Evolutionary conservation across 2,888 invertebrate genomes (phyloP).

Genomic region (Ptycholaimellus sp.): DNA sequence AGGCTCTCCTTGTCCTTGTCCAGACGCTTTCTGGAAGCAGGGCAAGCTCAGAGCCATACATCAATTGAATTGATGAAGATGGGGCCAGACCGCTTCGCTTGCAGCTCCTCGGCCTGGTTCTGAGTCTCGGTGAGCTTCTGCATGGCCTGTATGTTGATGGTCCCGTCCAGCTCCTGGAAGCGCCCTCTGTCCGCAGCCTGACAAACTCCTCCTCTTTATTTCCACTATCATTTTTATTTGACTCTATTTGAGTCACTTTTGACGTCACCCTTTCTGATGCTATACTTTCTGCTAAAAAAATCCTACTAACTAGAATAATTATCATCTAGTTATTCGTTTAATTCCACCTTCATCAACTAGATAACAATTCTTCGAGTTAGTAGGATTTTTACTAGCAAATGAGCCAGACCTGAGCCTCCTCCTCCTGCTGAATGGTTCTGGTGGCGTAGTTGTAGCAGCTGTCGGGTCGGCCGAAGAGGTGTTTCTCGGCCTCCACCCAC

Average conservation of each 20-base stretch:
- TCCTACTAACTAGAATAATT: no score
- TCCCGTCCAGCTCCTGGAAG: slow-evolving; percentile 29
- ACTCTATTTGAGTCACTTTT: slow-evolving; percentile 45
- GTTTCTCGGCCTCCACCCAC: slow-evolving; percentile 53
- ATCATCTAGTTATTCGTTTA: no score
- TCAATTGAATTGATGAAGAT: no score
- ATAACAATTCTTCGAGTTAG: no score
- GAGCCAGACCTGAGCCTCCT: slow-evolving; percentile 7
- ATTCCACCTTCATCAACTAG: no score
- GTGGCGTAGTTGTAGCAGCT: slow-evolving; percentile 29
- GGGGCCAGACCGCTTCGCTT: slow-evolving; percentile 45
- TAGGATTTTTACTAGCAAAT: no score
- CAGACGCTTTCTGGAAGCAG: no score
- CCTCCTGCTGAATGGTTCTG: slow-evolving; percentile 4
- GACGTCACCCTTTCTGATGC: slow-evolving; percentile 24
- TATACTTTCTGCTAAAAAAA: no score
- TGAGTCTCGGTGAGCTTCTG: slow-evolving; percentile 60
- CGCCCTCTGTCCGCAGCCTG: no score
- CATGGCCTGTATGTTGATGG: slow-evolving; percentile 55
- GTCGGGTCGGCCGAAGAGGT: slow-evolving; percentile 43
- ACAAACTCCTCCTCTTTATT: no score
- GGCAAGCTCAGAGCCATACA: no score
- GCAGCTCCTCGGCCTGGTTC: slow-evolving; percentile 47
- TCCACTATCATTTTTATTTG: slow-evolving; percentile 34
- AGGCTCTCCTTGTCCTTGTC: slow-evolving; percentile 50